Base-by-base conservation (phyloP, 2,888 invertebrate genomes). In the Cheilosia pagana region DNA sequence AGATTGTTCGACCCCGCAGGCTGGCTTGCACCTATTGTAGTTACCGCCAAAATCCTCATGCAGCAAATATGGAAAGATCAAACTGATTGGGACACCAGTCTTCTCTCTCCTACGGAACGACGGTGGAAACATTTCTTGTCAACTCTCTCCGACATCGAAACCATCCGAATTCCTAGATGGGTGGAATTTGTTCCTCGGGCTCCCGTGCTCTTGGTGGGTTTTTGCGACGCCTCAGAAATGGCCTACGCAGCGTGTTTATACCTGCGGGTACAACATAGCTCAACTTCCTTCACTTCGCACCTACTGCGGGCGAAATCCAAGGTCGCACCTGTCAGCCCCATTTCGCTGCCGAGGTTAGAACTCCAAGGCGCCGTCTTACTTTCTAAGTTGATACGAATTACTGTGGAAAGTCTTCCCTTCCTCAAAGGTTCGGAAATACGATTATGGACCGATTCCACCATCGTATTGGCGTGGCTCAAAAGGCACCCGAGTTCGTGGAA, bases 41-140 rank as follows among this genome's bases (percentile, higher is more conserved):
- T 85, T 3, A 4, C 45, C 0, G 76, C 81, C 10, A 85, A 82
- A 62, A 62, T 81, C 1, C 12, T 81, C 0, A 82, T 87, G 82
- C 82, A 87, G 43, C 71, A 82, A 31, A 79, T 85, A 12, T 86
- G 81, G 79, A 21, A 57, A 1, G 65, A 78, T 28, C 39, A 41
- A 0, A 81, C 62, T 0, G 70, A 57, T 0, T 85, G 79, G 86
- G 81, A 85, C 16, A 62, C 65, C 1, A 21, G 6, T 14, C 7
- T 86, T 3, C 3, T 16, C 7, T 7, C 63, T 1, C 21, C 45
- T 0, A 60, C 62, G 3, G 23, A 52, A 14, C 39, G 19, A 2
- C 23, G 39, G 10, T 65, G 52, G 52, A 39, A 39, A 39, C 1
- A 12, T 1, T 62, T 62, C 31, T 21, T 48, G 1, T 3, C 25